phyloP scores from a whole-genome alignment of 2,113 vertebrate genomes.

The Scomber colias region DNA sequence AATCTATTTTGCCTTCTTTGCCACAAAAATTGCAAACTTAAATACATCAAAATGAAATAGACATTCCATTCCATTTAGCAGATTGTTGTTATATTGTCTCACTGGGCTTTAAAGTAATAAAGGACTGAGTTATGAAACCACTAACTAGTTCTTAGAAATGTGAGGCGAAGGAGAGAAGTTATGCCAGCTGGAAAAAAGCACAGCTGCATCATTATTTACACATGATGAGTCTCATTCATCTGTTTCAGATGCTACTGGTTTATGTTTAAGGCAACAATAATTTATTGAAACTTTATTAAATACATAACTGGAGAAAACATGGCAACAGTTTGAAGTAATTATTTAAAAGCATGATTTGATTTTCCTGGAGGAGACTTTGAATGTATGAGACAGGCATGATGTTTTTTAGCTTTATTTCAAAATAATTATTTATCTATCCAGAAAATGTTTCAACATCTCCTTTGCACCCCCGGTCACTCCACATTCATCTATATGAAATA shows the following conservation, averaged over 20 bases:
- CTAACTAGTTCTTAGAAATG: not conserved
- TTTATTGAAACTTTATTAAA: not conserved
- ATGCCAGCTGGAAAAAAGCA: slow-evolving; percentile 1
- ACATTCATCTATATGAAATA: too few species aligned
- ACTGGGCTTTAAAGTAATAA: not conserved
- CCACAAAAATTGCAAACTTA: too few species aligned
- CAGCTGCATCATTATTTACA: slow-evolving; percentile 32
- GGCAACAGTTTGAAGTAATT: not conserved
- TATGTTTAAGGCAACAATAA: not conserved
- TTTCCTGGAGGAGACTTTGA: not conserved
- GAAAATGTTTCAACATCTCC: too few species aligned
- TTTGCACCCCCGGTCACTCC: too few species aligned
- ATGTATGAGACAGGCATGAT: not conserved
- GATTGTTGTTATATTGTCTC: slow-evolving; percentile 6
- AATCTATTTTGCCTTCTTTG: too few species aligned
- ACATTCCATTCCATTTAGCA: too few species aligned
- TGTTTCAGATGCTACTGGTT: slow-evolving; percentile 10
- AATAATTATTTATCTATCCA: too few species aligned
- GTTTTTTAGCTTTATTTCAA: too few species aligned
- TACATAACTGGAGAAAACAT: too few species aligned
- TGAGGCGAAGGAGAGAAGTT: not conserved
- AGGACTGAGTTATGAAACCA: not conserved
- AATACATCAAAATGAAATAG: too few species aligned
- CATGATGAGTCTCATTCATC: not conserved
- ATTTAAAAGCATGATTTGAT: slow-evolving; percentile 4